Evolutionary conservation across 2,797 vertebrate genomes (phyloP).

Genomic region (Glossophaga mutica): DNA sequence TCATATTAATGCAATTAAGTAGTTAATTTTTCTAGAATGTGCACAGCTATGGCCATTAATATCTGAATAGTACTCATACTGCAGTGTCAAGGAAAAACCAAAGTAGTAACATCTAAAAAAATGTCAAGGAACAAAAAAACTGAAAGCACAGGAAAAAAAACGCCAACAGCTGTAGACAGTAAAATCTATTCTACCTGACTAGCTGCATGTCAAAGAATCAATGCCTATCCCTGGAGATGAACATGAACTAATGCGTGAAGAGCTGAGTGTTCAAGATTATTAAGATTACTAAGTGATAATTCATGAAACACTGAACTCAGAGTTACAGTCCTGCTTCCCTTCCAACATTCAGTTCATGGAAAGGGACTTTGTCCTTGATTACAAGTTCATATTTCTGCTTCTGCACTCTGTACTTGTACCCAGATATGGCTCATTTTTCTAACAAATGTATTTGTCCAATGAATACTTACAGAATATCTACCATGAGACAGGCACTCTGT

Average conservation of each 20-base stretch:
- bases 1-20: slow-evolving; percentile 42
- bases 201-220: slow-evolving; percentile 53
- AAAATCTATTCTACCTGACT: slow-evolving; percentile 64
- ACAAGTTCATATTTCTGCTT: slow-evolving; percentile 1
- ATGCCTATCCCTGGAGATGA: slow-evolving; percentile 41
- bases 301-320: slow-evolving; percentile 21
- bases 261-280: slow-evolving; percentile 46
- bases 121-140: background rate
- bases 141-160: slow-evolving; percentile 50
- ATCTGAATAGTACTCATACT: slow-evolving; percentile 24
- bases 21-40: slow-evolving; percentile 45
- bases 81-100: slow-evolving; percentile 15
- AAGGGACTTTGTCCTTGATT: slow-evolving; percentile 42
- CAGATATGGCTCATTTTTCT: background rate
- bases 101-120: slow-evolving; percentile 7
- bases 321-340: slow-evolving; percentile 19
- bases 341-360: background rate
- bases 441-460: background rate
- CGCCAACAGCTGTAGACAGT: slow-evolving; percentile 50
- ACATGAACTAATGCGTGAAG: slow-evolving; percentile 2
- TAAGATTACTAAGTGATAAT: slow-evolving; percentile 51
- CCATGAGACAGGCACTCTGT: background rate
- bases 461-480: background rate
- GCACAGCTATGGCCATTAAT: slow-evolving; percentile 20
- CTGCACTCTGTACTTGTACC: background rate